Evolutionary conservation across 1,140 invertebrate genomes (phyloP).

Genomic region (Drosophila guanche): DNA sequence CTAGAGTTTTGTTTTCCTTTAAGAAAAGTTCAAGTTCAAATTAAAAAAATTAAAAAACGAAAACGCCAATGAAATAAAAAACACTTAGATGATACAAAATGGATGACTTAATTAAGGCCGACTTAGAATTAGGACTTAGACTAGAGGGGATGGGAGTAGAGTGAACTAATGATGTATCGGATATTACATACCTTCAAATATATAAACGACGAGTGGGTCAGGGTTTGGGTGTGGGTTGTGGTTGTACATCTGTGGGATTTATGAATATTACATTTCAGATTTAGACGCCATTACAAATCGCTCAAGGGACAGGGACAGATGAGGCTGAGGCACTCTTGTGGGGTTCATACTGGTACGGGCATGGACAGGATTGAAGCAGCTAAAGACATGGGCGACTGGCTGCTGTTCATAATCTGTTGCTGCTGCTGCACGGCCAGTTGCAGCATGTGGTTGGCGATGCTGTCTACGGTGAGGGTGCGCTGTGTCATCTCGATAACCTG

Average conservation of each 20-base stretch:
- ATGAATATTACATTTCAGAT: conserved; percentile 24
- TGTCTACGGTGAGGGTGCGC: conserved; percentile 57
- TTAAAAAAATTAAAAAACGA: conserved; percentile 20
- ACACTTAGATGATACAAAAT: conserved; percentile 29
- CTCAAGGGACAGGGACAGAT: too few species aligned
- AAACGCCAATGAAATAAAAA: conserved; percentile 27
- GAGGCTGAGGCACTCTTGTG: neutral
- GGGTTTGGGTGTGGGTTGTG: too few species aligned
- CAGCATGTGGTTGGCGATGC: conserved; percentile 70
- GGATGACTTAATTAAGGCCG: conserved; percentile 9
- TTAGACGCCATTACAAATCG: conserved; percentile 18
- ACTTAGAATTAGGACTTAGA: conserved; percentile 32
- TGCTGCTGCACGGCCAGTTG: conserved; percentile 62
- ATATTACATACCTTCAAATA: conserved; percentile 25
- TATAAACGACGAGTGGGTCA: conserved; percentile 5
- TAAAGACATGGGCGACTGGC: neutral
- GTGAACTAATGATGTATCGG: neutral
- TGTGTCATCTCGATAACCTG: conserved; percentile 65
- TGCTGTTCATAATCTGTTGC: conserved; percentile 15
- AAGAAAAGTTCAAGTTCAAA: conserved; percentile 52
- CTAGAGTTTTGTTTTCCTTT: conserved; percentile 58
- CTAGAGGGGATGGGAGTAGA: neutral
- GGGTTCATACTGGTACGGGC: neutral
- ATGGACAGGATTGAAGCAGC: conserved; percentile 2
- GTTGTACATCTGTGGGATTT: neutral